A percentile compares a stretch with the other conserved stretches of the same genome.
Conservation (phyloP, 35 echinoderm and acorn worm species). For the Heliocidaris erythrogramma region DNA sequence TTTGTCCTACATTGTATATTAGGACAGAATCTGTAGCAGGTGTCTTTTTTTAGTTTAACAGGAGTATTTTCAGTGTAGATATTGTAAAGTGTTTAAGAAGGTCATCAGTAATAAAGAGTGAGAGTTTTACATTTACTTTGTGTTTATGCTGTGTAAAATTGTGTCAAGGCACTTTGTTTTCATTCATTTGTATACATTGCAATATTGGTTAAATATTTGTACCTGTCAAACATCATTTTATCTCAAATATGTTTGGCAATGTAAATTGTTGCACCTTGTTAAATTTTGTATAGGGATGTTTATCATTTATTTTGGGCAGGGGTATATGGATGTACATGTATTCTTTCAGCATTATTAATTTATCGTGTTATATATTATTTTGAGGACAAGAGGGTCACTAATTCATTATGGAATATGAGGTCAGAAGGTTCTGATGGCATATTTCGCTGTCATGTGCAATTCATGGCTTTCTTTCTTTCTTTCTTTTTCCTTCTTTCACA, state of each 20-base stretch:
- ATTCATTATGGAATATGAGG: too few species aligned
- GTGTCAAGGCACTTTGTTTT: neutral
- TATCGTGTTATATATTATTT: neutral
- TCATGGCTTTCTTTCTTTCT: neutral
- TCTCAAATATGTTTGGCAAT: neutral
- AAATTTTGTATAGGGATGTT: neutral
- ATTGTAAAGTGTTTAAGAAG: too few species aligned
- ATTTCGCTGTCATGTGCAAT: neutral
- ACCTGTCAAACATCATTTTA: neutral
- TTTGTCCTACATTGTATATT: too few species aligned
- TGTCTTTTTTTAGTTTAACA: too few species aligned
- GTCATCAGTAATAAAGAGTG: too few species aligned
- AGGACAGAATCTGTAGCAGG: too few species aligned
- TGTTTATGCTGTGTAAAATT: neutral
- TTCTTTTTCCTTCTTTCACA: neutral
- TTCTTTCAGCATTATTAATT: neutral
- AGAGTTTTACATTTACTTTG: too few species aligned
- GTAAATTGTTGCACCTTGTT: neutral
- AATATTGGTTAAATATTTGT: neutral
- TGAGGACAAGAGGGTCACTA: neutral
- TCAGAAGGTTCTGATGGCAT: neutral
- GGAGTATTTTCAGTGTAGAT: too few species aligned
- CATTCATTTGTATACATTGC: neutral
- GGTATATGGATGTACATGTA: neutral
- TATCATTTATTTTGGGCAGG: neutral